These are phyloP conservation scores for Acanthosepion pharaonis DNA, from an alignment of 2,888 invertebrate genomes.

Conservation along the genomic window DNA sequence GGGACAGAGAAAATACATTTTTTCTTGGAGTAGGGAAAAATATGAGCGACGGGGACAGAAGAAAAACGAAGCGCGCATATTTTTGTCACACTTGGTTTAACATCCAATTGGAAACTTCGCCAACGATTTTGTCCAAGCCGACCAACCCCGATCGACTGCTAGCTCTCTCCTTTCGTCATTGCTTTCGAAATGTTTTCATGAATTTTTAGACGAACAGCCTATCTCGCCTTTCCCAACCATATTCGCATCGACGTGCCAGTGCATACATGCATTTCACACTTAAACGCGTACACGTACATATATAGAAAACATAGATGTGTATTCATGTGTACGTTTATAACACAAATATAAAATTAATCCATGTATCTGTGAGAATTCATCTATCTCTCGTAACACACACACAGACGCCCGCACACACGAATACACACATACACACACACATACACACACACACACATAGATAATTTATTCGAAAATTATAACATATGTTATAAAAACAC, in stretches of 20 bases:
- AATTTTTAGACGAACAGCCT: background rate
- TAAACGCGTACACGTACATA: too few relatives aligned
- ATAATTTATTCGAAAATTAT: too few relatives aligned
- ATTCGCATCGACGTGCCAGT: background rate
- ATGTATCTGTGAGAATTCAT: too few relatives aligned
- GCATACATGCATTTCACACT: background rate
- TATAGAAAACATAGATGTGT: background rate
- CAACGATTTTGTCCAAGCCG: slow-evolving; percentile 2
- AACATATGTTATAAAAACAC: too few relatives aligned
- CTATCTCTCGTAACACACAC: too few relatives aligned
- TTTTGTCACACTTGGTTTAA: slow-evolving; percentile 21
- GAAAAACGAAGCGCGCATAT: background rate
- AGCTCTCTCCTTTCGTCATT: background rate
- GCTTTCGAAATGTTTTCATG: background rate
- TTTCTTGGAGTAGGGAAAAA: background rate
- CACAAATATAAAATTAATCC: background rate
- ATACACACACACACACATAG: too few relatives aligned
- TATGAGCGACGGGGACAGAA: background rate
- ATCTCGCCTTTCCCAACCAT: background rate
- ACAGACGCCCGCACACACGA: too few relatives aligned
- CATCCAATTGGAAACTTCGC: slow-evolving; percentile 17
- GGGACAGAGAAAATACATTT: background rate
- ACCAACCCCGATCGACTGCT: background rate
- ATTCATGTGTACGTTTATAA: background rate
- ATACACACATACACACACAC: too few relatives aligned